Percentiles rank a stretch among this genome's conserved stretches.
Evolutionary conservation across 2,113 vertebrate genomes (phyloP).

Genomic region (Burhinus bistriatus): DNA sequence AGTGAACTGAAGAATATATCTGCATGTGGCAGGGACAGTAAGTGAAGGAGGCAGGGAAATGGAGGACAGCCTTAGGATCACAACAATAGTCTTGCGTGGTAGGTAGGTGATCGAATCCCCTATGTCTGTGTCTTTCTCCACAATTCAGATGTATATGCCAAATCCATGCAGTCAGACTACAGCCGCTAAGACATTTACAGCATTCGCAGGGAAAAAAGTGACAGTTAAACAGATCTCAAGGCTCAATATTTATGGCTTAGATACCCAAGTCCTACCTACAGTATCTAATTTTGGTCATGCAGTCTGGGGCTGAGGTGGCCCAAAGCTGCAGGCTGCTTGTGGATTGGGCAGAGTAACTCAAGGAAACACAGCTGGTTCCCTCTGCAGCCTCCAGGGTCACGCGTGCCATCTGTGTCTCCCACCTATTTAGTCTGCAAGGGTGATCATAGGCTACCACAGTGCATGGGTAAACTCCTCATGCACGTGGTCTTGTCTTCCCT

Average conservation of each 20-base stretch:
- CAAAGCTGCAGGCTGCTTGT: background rate
- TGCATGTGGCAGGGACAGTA: background rate
- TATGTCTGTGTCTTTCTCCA: background rate
- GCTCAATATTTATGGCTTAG: background rate
- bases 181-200: background rate
- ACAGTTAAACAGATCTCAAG: background rate
- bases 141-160: background rate
- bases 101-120: background rate
- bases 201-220: background rate
- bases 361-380: background rate
- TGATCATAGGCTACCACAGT: too few relatives aligned
- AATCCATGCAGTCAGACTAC: background rate
- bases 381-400: background rate
- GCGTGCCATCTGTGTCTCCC: background rate
- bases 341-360: background rate
- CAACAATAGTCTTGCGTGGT: background rate
- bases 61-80: background rate
- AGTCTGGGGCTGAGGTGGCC: background rate
- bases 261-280: background rate
- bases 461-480: background rate
- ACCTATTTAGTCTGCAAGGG: background rate
- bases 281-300: background rate
- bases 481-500: background rate
- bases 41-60: background rate
- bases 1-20: background rate